Base-by-base conservation (phyloP, 2,113 vertebrate species). In the Hucho hucho region DNA sequence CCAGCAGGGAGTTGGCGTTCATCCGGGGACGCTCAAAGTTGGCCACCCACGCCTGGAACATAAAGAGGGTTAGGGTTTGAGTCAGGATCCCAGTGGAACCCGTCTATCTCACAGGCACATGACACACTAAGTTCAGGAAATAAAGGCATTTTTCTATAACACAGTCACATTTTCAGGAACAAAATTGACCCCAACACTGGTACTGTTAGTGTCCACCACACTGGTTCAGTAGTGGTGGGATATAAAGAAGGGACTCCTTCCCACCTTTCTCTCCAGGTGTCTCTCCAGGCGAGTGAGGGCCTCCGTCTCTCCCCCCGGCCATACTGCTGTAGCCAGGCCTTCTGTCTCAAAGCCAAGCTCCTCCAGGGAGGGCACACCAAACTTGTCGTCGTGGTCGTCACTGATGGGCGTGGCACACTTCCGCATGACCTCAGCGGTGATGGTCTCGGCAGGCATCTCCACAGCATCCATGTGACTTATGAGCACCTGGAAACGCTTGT, bases 291-390 rank as follows among this genome's bases (percentile, higher is more conserved):
- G 94, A 67, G 95, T 95, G 26, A 98, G 96, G 66, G 96, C 97
- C 90, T 98, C 96, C 0, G 96, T 96, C 90, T 98, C 97, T 86
- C 97, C 97, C 6, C 97, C 97, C 12, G 96, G 96, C 97, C 97
- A 98, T 0, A 97, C 95, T 16, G 96, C 95, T 78, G 95, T 94
- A 79, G 90, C 84, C 73, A 98, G 86, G 18, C 96, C 95, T 67
- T 98, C 96, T 1, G 95, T 98, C 84, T 98, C 95, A 89, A 98
- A 98, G 76, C 97, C 97, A 18, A 96, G 85, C 83, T 96, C 95
- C 89, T 96, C 95, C 58, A 96, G 88, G 0, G 95, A 95, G 5
- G 95, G 95, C 14, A 96, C 95, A 9, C 95, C 95, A 0, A 96
- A 96, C 78, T 94, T 95, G 78, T 96, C 95, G 2, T 96, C 95